Evolutionary conservation across 2,888 invertebrate species (phyloP), one percentile per base, ranked within the genome.

Genomic region (Orgyia antiqua): DNA sequence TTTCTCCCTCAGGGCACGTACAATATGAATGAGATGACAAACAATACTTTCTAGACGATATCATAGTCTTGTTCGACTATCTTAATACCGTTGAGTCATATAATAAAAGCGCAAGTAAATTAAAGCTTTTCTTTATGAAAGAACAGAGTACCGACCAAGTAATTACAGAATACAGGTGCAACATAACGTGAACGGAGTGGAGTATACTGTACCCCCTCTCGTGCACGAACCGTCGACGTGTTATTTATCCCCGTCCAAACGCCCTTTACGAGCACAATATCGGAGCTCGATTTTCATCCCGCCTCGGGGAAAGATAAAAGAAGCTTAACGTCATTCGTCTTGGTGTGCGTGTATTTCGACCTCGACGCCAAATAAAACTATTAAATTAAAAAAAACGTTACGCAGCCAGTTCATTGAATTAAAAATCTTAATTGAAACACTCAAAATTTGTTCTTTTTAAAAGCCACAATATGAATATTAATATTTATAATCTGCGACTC

Each of bases 401-500:
- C 57, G 43, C 35, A 40, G 36, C 34, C 32, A 39, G 29, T 49
- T 33, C 36, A 34, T 28, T 30, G 29, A 42, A 34, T 41, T 44
- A 15, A 24, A 2, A 13, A 47, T 45, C 31, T 60, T 54, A 56
- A 57, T 44, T 48, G 56, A 52, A 55, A 58, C 58, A 42, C 54
- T 49, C 58, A 55, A 62, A 69, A 68, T 71, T 67, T 64, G 58
- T 60, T 61, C 55, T 55, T 63, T 57, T 62, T 50, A 4, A 37
- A 56, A 65, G 50, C 44, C 56, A 53, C 59, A 10, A n/a, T n/a
- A n/a, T n/a, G n/a, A n/a, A n/a, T n/a, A 60, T 75, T 64, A 77
- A 78, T 80, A 80, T 82, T 82, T 78, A 80, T 79, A 73, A 69
- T 66, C 50, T 50, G 46, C 55, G 56, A 56, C 58, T 71, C 73